A percentile compares a stretch with the other conserved stretches of the same genome.
phyloP scores from a whole-genome alignment of 2,888 invertebrate species.

The Philaethria dido region DNA sequence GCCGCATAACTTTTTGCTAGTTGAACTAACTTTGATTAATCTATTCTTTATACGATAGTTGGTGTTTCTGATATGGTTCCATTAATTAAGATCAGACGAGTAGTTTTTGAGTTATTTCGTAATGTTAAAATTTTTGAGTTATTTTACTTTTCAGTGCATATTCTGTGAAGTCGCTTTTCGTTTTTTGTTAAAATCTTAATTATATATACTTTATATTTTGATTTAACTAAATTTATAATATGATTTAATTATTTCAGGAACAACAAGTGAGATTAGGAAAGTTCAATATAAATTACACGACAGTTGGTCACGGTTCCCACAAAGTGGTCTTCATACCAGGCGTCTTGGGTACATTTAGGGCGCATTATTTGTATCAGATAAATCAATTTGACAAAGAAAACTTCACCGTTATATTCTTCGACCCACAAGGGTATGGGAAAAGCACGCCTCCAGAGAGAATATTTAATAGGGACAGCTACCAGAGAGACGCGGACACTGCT shows the following conservation, averaged over 20 bases:
- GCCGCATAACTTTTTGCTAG: too few species aligned
- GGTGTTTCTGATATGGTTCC: too few species aligned
- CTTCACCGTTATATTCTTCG: conserved; percentile 86
- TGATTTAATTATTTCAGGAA: conserved; percentile 26
- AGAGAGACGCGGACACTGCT: conserved; percentile 22
- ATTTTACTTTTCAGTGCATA: too few species aligned
- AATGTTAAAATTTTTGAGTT: too few species aligned
- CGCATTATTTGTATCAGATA: conserved; percentile 78
- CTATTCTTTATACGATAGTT: too few species aligned
- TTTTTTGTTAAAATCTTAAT: too few species aligned
- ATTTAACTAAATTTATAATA: too few species aligned
- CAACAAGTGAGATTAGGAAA: conserved; percentile 18
- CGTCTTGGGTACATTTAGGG: conserved; percentile 27
- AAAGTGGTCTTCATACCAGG: conserved; percentile 29
- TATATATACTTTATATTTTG: too few species aligned
- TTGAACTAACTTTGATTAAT: too few species aligned
- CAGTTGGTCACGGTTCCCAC: conserved; percentile 33
- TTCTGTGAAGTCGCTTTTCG: too few species aligned
- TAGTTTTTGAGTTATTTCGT: too few species aligned
- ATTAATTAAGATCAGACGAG: too few species aligned
- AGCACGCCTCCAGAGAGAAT: conserved; percentile 83
- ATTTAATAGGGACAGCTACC: background rate
- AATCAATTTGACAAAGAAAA: conserved; percentile 79
- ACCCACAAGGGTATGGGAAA: conserved; percentile 85
- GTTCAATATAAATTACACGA: conserved; percentile 32